These are phyloP conservation scores for Globodera rostochiensis DNA, from an alignment of 1,140 invertebrate species.

Conservation along the genomic window DNA sequence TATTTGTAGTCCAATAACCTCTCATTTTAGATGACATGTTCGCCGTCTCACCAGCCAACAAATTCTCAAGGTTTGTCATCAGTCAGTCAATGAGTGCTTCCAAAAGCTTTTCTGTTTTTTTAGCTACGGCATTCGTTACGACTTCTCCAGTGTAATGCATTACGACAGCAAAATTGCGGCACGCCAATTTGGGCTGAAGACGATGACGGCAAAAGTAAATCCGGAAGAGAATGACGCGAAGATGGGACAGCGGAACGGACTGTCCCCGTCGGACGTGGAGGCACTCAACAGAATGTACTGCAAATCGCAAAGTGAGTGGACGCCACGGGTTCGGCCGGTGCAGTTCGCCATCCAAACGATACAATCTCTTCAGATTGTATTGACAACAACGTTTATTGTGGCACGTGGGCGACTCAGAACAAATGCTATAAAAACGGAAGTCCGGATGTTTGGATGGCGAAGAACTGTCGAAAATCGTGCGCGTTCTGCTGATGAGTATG, in stretches of 20 bases:
- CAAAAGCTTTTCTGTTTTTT: conserved; percentile 1
- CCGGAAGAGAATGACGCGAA: conserved; percentile 41
- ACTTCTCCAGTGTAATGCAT: conserved; percentile 58
- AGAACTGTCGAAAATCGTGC: conserved; percentile 37
- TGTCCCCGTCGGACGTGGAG: conserved; percentile 45
- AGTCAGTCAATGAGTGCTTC: neutral
- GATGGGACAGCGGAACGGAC: conserved; percentile 54
- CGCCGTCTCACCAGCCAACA: conserved; percentile 55
- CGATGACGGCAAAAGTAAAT: conserved; percentile 56
- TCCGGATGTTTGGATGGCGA: conserved; percentile 25
- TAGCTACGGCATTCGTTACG: conserved; percentile 54
- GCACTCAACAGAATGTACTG: conserved; percentile 61
- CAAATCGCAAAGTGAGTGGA: conserved; percentile 19
- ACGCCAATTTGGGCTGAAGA: conserved; percentile 31
- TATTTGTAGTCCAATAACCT: neutral
- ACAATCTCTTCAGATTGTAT: conserved; percentile 34
- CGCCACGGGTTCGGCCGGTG: neutral
- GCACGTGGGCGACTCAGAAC: conserved; percentile 50
- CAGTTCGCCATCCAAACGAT: too few relatives aligned
- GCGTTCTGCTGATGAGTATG: conserved; percentile 17
- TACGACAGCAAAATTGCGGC: conserved; percentile 40
- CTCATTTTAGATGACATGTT: conserved; percentile 51
- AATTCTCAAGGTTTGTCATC: conserved; percentile 51
- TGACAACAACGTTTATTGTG: conserved; percentile 59
- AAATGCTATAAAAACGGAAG: conserved; percentile 32